These are phyloP conservation scores for Empidonax traillii DNA, from an alignment of 2,113 vertebrate species.

Conservation along the genomic window DNA sequence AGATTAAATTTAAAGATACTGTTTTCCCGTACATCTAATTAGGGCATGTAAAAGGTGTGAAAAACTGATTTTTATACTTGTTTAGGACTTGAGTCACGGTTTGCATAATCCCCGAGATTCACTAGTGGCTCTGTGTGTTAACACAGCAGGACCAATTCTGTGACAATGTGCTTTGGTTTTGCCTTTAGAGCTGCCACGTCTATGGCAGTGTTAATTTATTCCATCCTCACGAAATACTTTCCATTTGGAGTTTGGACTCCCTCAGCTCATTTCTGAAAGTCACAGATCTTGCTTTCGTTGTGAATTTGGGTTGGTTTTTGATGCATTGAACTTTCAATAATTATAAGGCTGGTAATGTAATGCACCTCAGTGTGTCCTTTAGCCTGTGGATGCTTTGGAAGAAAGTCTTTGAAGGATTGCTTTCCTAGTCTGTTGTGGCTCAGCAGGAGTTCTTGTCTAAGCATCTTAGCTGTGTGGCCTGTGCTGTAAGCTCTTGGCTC, in stretches of 20 bases:
- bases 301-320: not conserved
- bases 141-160: not conserved
- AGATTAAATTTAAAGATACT: not conserved
- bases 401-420: not conserved
- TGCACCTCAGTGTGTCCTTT: not conserved
- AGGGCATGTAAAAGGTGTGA: not conserved
- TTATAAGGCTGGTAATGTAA: not conserved
- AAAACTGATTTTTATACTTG: not conserved
- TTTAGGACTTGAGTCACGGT: not conserved
- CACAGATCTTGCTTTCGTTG: not conserved
- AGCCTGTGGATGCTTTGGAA: not conserved
- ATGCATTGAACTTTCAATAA: not conserved
- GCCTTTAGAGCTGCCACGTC: accelerated
- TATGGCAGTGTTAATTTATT: not conserved
- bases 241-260: not conserved
- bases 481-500: not conserved
- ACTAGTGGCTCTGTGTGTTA: not conserved
- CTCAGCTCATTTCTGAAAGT: not conserved
- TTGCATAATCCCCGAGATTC: not conserved
- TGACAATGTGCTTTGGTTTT: not conserved
- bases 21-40: not conserved
- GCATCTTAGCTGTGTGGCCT: not conserved
- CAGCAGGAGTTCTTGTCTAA: not conserved
- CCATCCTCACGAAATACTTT: not conserved
- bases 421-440: not conserved